Evolutionary conservation across 2,113 vertebrate species (phyloP), one percentile per base, ranked within the genome.

Genomic region (Ivindomyrus marchei): DNA sequence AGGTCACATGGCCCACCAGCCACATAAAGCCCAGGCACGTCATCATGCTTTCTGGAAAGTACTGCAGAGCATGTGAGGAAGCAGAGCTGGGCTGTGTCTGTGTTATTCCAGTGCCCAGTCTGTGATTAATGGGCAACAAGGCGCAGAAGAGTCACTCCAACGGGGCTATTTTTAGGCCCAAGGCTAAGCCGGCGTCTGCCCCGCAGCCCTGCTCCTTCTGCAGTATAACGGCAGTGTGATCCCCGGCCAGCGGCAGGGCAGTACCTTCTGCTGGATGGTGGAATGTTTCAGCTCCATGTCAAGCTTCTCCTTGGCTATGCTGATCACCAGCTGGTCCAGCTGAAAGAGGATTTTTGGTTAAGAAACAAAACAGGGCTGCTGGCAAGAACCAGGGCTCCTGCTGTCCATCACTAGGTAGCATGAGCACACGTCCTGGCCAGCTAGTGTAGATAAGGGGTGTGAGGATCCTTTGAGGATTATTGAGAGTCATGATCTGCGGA

Each of bases 261-360:
- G 88, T 97, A 99, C 98, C 98, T 99, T 99, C 95, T 99, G 98
- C 70, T 98, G 98, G 94, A 99, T 99, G 92, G 98, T 99, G 90
- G 98, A 99, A 94, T 99, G 98, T 90, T 98, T 99, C 92, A 97
- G 97, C 91, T 99, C 98, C 98, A 99, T 99, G 92, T 98, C 97
- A 92, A 97, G 96, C 95, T 98, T 99, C 95, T 99, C 98, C 94
- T 97, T 98, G 88, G 97, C 97, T 92, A 97, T 97, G 94, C 98
- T 98, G 87, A 97, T 94, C 95, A 97, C 97, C 95, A 99, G 95
- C 94, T 95, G 97, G 95, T 99, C 97, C 96, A 99, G 96, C 98
- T 99, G 96, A 91, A 96, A 96, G 87, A 93, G 90, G 24, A 47
- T 47, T 85, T 21, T 80, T 39, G 70, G 74, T 2, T 80, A 42